A percentile compares a stretch with the other conserved stretches of the same genome.
Evolutionary conservation across 1,140 invertebrate genomes (phyloP).

Genomic region (Bombus sylvicola): DNA sequence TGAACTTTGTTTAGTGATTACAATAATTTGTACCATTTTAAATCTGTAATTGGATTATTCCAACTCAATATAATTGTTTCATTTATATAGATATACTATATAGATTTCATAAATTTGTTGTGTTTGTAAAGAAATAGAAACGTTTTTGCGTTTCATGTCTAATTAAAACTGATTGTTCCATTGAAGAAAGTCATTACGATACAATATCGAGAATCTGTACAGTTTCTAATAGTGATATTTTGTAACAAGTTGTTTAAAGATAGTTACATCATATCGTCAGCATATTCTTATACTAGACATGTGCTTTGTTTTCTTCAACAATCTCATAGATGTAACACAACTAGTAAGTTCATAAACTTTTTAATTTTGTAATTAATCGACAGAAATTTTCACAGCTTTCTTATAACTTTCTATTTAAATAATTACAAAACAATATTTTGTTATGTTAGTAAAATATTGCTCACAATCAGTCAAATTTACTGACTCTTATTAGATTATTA

Average conservation of each 20-base stretch:
- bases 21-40: constrained; percentile 64
- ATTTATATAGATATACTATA: constrained; percentile 3
- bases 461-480: constrained; percentile 44
- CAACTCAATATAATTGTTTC: constrained; percentile 32
- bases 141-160: not conserved
- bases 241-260: constrained; percentile 53
- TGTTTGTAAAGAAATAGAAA: constrained; percentile 35
- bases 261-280: constrained; percentile 60
- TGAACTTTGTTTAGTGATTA: constrained; percentile 62
- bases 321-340: constrained; percentile 65
- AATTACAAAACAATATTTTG: constrained; percentile 43
- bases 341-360: constrained; percentile 38
- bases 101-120: constrained; percentile 35
- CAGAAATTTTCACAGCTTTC: constrained; percentile 31
- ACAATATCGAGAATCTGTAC: constrained; percentile 35
- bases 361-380: constrained; percentile 35
- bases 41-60: constrained; percentile 52
- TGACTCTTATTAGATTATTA: constrained; percentile 59
- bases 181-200: constrained; percentile 33
- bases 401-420: constrained; percentile 40
- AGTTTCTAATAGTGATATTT: constrained; percentile 50
- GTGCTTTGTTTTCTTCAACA: constrained; percentile 63
- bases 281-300: constrained; percentile 63
- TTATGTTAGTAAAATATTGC: constrained; percentile 57
- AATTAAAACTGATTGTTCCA: constrained; percentile 20